Base-by-base conservation (phyloP, 1,140 invertebrate genomes). In the Hypsibius dujardini region DNA sequence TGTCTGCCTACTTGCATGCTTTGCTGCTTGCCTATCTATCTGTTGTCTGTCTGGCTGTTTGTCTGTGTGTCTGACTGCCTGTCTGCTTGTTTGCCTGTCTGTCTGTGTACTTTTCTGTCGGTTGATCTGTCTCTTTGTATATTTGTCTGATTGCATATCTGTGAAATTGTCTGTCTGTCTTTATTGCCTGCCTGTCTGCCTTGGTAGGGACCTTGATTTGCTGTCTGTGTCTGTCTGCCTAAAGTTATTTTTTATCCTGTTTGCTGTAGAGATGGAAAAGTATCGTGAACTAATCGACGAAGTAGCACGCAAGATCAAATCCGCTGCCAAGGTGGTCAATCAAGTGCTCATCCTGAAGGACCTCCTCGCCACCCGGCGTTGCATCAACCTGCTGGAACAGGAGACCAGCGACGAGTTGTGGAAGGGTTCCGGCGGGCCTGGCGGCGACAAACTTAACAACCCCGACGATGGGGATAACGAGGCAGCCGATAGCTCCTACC, bases 341-440 rank as follows among this genome's bases (percentile, higher is more conserved):
- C 87, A 89, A 77, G 85, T 45, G 59, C 76, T 89, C 59, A 77
- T 90, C 3, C 78, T 90, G 1, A 83, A 86, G 76, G 84, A 85
- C 73, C 79, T 90, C 46, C 83, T 88, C 76, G 85, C 87, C 72
- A 87, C 85, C 1, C 79, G 84, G n/a, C 84, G 82, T 71, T 90
- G 88, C 76, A 84, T 88, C 76, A 75, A 78, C 1, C 79, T 90
- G 1, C 77, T 90, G 1, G 87, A 89, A 74, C 81, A 85, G 3
- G 87, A 88, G 74, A 82, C 82, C 1, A 83, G 80, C 73, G 85
- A 86, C 69, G 83, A 85, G 72, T 77, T 84, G 70, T 82, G 81
- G 82, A 77, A 77, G 42, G 67, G 70, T 7, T 46, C 59, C 2
- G 60, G 15, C 12, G 47, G 46, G 40, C 59, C 28, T 40, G 50